These are phyloP conservation scores for Tadarida brasiliensis DNA, from an alignment of 2,797 vertebrate genomes.

Conservation along the genomic window DNA sequence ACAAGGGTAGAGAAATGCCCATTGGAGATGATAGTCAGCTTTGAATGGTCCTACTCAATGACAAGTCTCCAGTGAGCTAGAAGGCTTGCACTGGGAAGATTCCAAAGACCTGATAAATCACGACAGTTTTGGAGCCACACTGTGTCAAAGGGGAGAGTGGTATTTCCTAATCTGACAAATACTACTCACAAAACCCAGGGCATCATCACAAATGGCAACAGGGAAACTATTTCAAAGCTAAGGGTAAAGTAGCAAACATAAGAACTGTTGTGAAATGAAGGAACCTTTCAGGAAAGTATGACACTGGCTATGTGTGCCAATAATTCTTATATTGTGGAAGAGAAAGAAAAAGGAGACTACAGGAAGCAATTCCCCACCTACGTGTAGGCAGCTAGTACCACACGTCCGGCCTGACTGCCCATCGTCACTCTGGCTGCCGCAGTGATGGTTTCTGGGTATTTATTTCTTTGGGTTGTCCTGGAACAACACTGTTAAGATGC, in stretches of 20 bases:
- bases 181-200: background rate
- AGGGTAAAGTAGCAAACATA: background rate
- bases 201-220: background rate
- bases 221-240: background rate
- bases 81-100: background rate
- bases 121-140: background rate
- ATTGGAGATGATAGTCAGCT: background rate
- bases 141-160: background rate
- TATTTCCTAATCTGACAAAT: conserved; percentile 48
- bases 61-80: background rate
- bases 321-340: background rate
- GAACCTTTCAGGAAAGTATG: background rate
- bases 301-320: background rate
- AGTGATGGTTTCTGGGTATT: background rate
- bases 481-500: background rate
- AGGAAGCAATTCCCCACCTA: background rate
- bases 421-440: background rate
- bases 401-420: background rate
- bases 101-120: conserved; percentile 10
- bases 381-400: background rate
- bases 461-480: background rate
- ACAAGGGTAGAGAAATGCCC: background rate
- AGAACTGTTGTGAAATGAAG: background rate
- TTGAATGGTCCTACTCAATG: background rate
- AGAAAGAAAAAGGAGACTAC: background rate